phyloP scores from a whole-genome alignment of 2,888 invertebrate genomes.

The Craniophora ligustri region DNA sequence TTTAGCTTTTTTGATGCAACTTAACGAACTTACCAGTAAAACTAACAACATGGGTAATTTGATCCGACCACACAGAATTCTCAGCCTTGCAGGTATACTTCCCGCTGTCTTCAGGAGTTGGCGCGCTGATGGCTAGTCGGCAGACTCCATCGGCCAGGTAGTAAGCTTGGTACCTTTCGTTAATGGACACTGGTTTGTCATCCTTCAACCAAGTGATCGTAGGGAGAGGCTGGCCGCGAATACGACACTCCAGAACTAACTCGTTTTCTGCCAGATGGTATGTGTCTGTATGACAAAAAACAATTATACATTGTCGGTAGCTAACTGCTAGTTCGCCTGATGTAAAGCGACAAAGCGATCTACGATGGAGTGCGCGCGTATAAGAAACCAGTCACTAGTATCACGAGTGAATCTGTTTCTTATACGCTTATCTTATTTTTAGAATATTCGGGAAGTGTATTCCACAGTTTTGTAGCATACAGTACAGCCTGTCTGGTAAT shows the following conservation, averaged over 20 bases:
- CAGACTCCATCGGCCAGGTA: constrained; percentile 93
- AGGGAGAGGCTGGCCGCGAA: constrained; percentile 92
- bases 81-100: constrained; percentile 93
- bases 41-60: constrained; percentile 92
- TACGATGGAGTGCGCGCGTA: too few species aligned
- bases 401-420: too few species aligned
- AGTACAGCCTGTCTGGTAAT: too few species aligned
- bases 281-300: constrained; percentile 86
- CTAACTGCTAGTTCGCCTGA: too few species aligned
- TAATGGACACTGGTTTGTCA: constrained; percentile 85
- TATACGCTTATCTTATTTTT: too few species aligned
- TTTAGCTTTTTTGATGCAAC: background rate
- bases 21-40: constrained; percentile 88
- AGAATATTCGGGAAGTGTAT: too few species aligned
- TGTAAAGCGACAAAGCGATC: too few species aligned
- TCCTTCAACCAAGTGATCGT: constrained; percentile 94
- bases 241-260: constrained; percentile 93
- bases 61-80: constrained; percentile 92
- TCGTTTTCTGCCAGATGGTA: constrained; percentile 93
- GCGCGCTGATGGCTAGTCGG: constrained; percentile 90
- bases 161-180: constrained; percentile 90
- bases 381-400: too few species aligned
- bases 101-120: constrained; percentile 91
- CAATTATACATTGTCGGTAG: too few species aligned
- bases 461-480: too few species aligned